Base-by-base conservation (phyloP, 2,113 vertebrate genomes). In the Notothenia coriiceps region DNA sequence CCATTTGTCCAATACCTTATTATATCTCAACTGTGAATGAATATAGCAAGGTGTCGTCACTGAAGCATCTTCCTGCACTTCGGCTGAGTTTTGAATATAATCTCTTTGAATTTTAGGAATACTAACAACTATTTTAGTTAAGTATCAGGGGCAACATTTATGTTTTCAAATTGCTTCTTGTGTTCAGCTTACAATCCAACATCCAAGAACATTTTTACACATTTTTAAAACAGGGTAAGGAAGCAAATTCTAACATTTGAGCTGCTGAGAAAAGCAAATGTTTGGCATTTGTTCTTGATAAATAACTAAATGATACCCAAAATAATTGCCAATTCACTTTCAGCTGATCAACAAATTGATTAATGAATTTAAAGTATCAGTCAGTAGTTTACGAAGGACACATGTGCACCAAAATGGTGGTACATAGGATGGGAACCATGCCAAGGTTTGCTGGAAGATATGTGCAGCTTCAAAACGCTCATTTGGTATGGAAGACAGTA, bases 11-110 rank as follows among this genome's bases (percentile, higher is more conserved):
- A 60, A 46, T 77, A 72, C 56, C 69, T 60, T 61, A 70, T 73
- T 51, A 76, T 40, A 56, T 67, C 54, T 67, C 20, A n/a, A 11
- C 43, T 66, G 64, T 70, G 70, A 74, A 77, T 70, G 63, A 69
- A 62, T 60, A 69, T 18, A 47, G 43, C 43, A 46, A 62, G 66
- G 54, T 68, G 50, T 77, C 10, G 13, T 55, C 57, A 46, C 52
- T 13, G 40, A 61, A 63, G 15, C 68, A 35, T 50, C 55, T 55
- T 20, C 15, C 46, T 20, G 44, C 6, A 43, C 67, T 71, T 25
- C 9, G 1, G 52, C 1, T 5, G n/a, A 20, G 11, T 18, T 46
- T 43, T 43, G 35, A 3, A 82, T 76, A 2, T 10, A 12, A 20
- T 61, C 4, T 35, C 57, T 73, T 51, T 75, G 18, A 59, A 10